These are phyloP conservation scores for Pycnomerus fuliginosus DNA, from an alignment of 2,888 invertebrate genomes.

Conservation along the genomic window DNA sequence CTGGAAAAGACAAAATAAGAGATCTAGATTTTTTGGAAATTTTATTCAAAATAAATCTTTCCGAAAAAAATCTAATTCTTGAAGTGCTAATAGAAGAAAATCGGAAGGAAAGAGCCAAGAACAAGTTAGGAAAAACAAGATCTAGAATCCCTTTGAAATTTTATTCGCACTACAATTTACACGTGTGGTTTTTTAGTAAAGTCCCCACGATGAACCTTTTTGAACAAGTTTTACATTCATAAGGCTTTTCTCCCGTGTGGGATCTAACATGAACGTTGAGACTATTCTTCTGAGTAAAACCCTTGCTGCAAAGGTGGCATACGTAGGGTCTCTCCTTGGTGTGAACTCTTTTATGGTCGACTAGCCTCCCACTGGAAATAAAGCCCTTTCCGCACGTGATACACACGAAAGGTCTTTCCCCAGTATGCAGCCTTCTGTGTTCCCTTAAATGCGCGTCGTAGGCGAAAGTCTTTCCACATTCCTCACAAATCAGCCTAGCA, in stretches of 20 bases:
- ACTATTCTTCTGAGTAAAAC: conserved; percentile 61
- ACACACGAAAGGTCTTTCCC: neutral
- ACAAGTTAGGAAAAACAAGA: no score
- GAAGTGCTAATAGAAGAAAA: no score
- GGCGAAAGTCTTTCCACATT: neutral
- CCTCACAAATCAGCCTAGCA: neutral
- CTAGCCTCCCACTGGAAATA: conserved; percentile 9
- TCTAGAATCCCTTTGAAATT: no score
- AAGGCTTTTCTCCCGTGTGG: conserved; percentile 61
- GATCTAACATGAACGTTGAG: conserved; percentile 62
- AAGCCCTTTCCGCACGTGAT: neutral
- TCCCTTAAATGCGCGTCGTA: neutral
- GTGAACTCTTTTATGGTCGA: conserved; percentile 51
- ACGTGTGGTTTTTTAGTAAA: conserved; percentile 1
- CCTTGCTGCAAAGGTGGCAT: conserved; percentile 62
- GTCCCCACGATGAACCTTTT: conserved; percentile 53
- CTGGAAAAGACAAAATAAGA: no score
- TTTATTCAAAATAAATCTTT: no score
- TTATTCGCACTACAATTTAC: no score
- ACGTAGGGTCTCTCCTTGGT: conserved; percentile 63
- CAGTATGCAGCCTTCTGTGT: neutral
- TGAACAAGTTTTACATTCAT: conserved; percentile 57
- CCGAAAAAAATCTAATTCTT: no score
- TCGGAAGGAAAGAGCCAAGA: no score
- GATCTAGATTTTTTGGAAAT: no score